Base-by-base conservation (phyloP, 2,797 vertebrate species). In the Hippopotamyrus pictus region DNA sequence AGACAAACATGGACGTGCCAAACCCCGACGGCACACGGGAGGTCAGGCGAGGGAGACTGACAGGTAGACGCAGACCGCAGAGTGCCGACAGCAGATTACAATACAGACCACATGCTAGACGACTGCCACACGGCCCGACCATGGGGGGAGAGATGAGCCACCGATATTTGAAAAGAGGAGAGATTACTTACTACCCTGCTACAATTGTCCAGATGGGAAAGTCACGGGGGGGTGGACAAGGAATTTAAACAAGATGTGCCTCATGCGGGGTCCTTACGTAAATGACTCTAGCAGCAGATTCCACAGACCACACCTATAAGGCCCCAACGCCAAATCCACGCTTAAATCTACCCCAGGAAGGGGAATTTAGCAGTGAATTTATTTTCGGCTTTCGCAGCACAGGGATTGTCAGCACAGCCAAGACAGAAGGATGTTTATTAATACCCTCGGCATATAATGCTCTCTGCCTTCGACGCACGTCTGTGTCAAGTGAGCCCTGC, bases 181-280 rank as follows among this genome's bases (percentile, higher is more conserved):
- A 22, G 54, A 65, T 65, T 88, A 65, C 86, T 50, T 69, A 69
- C 86, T 65, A 57, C 19, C 86, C 86, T n/a, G 59, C 86, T 69
- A 88, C 86, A 62, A 65, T 44, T 37, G 37, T 69, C 54, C 86
- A 65, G 86, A 88, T 65, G 86, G 86, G 22, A 62, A 48, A 88
- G 9, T 57, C 59, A 59, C n/a, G 59, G 86, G 85, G 37, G 57
- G 86, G 37, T 65, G n/a, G 86, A 53, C 57, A 65, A 46, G 41
- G 57, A 82, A 82, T 88, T 88, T 83, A 89, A 51, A 89, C 50
- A 50, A 79, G 62, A 62, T 33, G 53, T 85, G 37, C 44, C 22
- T 59, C 79, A 62, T 25, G 44, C 82, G 5, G 88, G 5, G 25
- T 79, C 88, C 25, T 25, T n/a, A 37, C 22, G 41, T 50, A 51